Conservation (phyloP, 2,888 invertebrate species). For the Argyresthia goedartella region DNA sequence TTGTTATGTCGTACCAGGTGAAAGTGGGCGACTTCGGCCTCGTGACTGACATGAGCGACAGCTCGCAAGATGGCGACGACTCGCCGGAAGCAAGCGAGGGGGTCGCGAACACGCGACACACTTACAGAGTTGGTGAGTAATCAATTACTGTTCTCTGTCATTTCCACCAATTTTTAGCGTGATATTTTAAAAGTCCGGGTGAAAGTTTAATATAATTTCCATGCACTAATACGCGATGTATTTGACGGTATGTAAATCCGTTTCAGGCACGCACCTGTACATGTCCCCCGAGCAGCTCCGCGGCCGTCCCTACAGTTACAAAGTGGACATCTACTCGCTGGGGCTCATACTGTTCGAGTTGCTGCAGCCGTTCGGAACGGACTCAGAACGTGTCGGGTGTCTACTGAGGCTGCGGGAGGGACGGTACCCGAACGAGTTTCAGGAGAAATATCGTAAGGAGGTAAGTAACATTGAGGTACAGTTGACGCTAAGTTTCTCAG, state of each 20-base stretch:
- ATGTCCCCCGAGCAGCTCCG: constrained; percentile 97
- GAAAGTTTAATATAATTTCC: too few relatives aligned
- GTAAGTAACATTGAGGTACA: too few relatives aligned
- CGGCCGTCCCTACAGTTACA: constrained; percentile 84
- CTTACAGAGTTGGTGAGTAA: constrained; percentile 73
- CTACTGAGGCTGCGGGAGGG: constrained; percentile 76
- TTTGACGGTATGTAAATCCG: too few relatives aligned
- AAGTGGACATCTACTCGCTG: constrained; percentile 95
- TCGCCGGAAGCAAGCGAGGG: constrained; percentile 21
- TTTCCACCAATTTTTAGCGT: too few relatives aligned
- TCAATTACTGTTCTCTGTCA: too few relatives aligned
- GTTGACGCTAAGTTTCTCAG: too few relatives aligned
- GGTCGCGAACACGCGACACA: constrained; percentile 56
- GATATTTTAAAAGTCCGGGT: neutral
- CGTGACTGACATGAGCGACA: constrained; percentile 84
- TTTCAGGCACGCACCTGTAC: constrained; percentile 89
- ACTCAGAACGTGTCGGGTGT: constrained; percentile 86
- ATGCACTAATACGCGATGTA: too few relatives aligned
- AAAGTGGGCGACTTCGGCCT: constrained; percentile 99
- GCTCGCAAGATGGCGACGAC: constrained; percentile 31
- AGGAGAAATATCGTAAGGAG: constrained; percentile 75
- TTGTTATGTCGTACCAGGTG: constrained; percentile 45
- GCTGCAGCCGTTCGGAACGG: constrained; percentile 89
- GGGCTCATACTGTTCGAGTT: constrained; percentile 96
- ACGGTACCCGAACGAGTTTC: constrained; percentile 79